Evolutionary conservation across 2,888 invertebrate species (phyloP).

Genomic region (Acrobasis suavella): DNA sequence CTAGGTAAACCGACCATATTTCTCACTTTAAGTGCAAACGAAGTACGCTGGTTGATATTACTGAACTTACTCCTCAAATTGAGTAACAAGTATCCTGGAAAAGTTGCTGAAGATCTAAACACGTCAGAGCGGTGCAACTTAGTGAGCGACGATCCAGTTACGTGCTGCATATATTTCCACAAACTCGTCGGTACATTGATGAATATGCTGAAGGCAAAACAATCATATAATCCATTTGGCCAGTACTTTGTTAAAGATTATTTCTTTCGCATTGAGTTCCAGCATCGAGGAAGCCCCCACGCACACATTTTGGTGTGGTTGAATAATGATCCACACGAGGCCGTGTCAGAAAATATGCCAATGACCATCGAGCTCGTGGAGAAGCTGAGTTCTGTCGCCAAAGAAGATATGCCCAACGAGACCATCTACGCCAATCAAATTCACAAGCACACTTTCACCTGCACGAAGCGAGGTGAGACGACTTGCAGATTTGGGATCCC

Average conservation of each 20-base stretch:
- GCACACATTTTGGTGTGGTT: constrained; percentile 60
- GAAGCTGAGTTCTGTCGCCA: not conserved
- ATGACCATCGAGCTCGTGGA: not conserved
- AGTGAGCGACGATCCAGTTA: no score
- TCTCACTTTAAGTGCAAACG: no score
- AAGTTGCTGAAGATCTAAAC: no score
- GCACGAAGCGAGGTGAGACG: constrained; percentile 44
- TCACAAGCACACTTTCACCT: constrained; percentile 42
- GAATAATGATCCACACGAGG: constrained; percentile 42
- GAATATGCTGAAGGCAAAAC: constrained; percentile 39
- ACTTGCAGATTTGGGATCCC: constrained; percentile 46
- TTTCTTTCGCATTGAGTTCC: constrained; percentile 55
- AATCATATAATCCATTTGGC: constrained; percentile 42
- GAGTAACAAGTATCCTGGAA: no score
- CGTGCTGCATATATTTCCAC: constrained; percentile 42
- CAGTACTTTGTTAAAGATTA: constrained; percentile 44
- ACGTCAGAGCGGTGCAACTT: no score
- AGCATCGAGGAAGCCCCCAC: constrained; percentile 55
- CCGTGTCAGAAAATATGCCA: not conserved
- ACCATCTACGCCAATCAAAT: constrained; percentile 30
- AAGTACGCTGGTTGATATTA: no score
- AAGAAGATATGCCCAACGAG: not conserved
- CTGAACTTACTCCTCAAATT: no score
- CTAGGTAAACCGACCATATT: no score
- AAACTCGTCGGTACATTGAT: constrained; percentile 41